phyloP scores from a whole-genome alignment of 2,797 vertebrate species.

The Monodelphis domestica region DNA sequence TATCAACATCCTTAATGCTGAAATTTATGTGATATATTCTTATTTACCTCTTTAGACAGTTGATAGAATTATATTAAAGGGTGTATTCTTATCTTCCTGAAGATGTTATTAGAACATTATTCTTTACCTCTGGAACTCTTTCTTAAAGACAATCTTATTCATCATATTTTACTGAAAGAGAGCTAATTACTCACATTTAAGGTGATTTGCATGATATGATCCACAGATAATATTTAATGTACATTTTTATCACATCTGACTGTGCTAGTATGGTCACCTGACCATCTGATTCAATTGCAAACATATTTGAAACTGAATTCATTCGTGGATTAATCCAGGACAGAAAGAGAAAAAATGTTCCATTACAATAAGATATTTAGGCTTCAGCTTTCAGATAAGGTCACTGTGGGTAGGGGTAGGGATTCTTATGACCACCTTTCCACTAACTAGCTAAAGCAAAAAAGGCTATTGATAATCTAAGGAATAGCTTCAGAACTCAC shows the following conservation, averaged over 20 bases:
- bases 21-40: not conserved
- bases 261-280: not conserved
- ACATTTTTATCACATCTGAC: not conserved
- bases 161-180: not conserved
- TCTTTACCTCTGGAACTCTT: not conserved
- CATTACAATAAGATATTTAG: too few relatives aligned
- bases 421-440: not conserved
- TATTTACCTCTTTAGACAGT: not conserved
- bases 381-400: too few relatives aligned
- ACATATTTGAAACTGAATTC: slow-evolving; percentile 18
- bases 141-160: not conserved
- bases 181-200: slow-evolving; percentile 7
- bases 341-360: not conserved
- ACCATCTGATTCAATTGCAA: slow-evolving; percentile 2
- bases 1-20: not conserved
- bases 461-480: not conserved
- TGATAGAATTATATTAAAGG: not conserved
- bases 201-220: not conserved
- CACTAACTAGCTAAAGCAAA: not conserved
- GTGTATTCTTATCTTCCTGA: not conserved
- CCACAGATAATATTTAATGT: not conserved
- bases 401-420: too few relatives aligned
- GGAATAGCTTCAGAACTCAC: slow-evolving; percentile 83
- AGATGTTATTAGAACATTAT: not conserved
- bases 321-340: not conserved